Evolutionary conservation across 2,113 vertebrate genomes (phyloP), one percentile per base, ranked within the genome.

Genomic region (Macroglossus sobrinus): DNA sequence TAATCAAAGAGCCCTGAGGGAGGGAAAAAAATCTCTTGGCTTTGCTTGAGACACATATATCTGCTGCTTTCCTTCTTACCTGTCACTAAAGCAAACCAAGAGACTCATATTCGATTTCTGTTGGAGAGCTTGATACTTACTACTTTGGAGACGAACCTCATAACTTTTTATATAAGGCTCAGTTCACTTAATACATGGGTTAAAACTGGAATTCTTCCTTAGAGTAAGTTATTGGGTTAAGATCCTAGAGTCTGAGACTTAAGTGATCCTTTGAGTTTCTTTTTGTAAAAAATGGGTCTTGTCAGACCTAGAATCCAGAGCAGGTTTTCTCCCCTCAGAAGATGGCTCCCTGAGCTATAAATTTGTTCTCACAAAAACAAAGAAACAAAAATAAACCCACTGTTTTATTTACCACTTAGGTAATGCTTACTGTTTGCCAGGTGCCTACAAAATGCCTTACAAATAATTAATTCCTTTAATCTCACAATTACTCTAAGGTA

Each of bases 391-490:
- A 57, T 3, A 45, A 45, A 45, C 45, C n/a, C 26, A 26, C 24
- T 22, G 0, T n/a, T 93, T 76, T 85, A 57, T 91, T 95, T 81
- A 68, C 57, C 19, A n/a, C 12, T 21, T 76, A 43, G 43, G 45
- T 33, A 8, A 22, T 45, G 72, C 59, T 82, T 14, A 84, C 40
- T 63, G 21, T 45, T 64, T 91, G 33, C n/a, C 63, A 64, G 28
- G n/a, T 79, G 35, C 0, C 0, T 71, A 69, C 38, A 86, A 38
- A 92, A 80, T 26, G 12, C 59, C 64, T 95, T 84, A 93, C n/a
- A 84, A 71, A 93, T 47, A 84, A 92, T 94, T 38, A 91, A 79
- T 74, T 57, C 30, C 14, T 59, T 82, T 69, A 50, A 76, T 84
- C 79, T 95, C 26, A 26, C 40, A 75, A 4, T 66, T 22, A 35